Conservation (phyloP, 2,113 vertebrate genomes). For the Anser brachyrhynchus region DNA sequence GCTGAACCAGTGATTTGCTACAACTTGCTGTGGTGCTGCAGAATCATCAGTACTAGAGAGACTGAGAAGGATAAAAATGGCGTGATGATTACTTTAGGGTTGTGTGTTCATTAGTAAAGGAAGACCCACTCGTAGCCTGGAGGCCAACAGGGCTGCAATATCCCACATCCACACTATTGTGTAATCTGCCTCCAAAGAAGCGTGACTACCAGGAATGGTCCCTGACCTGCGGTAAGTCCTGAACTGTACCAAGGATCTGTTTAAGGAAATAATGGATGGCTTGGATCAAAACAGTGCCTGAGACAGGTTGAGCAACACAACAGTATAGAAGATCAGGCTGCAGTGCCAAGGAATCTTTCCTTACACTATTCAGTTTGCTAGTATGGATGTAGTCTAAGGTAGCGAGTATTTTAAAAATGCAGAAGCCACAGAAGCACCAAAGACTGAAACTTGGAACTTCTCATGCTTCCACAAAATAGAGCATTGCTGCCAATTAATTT, state of each 20-base stretch:
- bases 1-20: not conserved
- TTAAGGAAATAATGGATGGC: not conserved
- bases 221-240: not conserved
- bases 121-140: not conserved
- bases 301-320: not conserved
- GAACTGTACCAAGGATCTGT: not conserved
- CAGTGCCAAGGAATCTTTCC: not conserved
- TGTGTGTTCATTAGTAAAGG: not conserved
- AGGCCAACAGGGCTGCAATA: not conserved
- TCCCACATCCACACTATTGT: not conserved
- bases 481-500: not conserved
- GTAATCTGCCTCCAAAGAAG: not conserved
- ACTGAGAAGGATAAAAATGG: not conserved
- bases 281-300: not conserved
- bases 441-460: not conserved
- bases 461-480: not conserved
- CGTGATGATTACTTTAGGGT: not conserved
- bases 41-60: accelerated
- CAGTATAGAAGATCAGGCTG: not conserved
- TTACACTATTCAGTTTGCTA: not conserved
- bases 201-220: not conserved
- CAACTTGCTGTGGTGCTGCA: not conserved
- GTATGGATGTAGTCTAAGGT: not conserved
- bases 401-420: not conserved
- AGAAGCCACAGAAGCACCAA: not conserved